Conservation (phyloP, 2,113 vertebrate species). For the Anhinga anhinga region DNA sequence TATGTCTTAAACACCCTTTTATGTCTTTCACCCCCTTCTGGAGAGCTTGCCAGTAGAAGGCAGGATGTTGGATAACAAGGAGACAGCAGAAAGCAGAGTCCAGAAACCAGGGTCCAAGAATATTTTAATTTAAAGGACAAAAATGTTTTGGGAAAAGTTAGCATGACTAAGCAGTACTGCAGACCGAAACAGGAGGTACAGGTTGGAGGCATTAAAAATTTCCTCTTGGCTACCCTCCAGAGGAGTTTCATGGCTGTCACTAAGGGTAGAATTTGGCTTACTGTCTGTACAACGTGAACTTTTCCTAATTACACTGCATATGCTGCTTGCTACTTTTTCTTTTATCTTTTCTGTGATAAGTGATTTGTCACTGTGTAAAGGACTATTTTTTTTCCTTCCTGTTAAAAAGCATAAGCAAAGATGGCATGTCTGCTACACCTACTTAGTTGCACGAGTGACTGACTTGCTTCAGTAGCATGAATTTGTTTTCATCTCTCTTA, state of each 20-base stretch:
- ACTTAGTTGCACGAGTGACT: constrained; percentile 2
- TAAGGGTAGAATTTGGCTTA: not conserved
- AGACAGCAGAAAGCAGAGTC: not conserved
- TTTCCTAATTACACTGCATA: not conserved
- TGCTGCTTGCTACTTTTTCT: not conserved
- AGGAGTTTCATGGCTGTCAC: not conserved
- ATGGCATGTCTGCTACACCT: not conserved
- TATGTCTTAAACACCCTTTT: too few species aligned
- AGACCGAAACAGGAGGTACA: not conserved
- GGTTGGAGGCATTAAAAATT: not conserved
- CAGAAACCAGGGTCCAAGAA: not conserved
- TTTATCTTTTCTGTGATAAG: not conserved
- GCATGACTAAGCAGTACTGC: not conserved
- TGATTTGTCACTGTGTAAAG: not conserved
- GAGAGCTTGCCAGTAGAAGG: not conserved
- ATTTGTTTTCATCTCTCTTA: constrained; percentile 47
- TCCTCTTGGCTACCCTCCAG: not conserved
- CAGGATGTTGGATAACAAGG: not conserved
- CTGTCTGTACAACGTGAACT: not conserved
- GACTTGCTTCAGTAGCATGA: not conserved
- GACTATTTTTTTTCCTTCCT: not conserved
- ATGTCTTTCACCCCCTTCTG: too few species aligned
- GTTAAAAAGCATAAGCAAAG: not conserved
- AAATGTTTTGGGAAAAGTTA: not conserved
- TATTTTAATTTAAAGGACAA: not conserved